Conservation (phyloP, 2,888 invertebrate genomes). For the Heteromurus nitidus region DNA sequence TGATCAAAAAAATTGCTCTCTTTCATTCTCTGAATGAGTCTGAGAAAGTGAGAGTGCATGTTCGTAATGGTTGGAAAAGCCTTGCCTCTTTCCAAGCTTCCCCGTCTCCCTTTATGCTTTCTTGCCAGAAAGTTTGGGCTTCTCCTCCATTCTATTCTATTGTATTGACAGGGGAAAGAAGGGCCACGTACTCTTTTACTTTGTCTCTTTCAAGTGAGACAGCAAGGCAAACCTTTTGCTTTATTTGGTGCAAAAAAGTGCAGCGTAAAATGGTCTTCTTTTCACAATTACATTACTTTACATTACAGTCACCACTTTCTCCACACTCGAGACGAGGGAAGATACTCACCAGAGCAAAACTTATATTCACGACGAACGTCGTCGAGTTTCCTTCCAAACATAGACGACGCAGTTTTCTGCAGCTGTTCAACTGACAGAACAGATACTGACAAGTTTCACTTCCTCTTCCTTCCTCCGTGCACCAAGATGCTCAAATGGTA, state of each 20-base stretch:
- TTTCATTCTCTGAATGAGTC: too few relatives aligned
- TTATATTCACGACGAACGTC: too few relatives aligned
- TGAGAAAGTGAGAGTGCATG: not conserved
- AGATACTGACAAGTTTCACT: not conserved
- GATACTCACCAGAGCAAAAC: too few relatives aligned
- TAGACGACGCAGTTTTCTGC: too few relatives aligned
- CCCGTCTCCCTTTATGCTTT: too few relatives aligned
- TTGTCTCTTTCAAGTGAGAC: conserved; percentile 7
- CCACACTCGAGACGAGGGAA: too few relatives aligned
- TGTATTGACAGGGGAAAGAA: conserved; percentile 2
- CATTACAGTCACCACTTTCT: too few relatives aligned
- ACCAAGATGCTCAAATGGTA: not conserved
- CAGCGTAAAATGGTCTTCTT: not conserved
- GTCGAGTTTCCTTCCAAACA: too few relatives aligned
- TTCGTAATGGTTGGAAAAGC: not conserved
- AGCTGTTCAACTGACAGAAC: too few relatives aligned
- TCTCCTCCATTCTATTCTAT: not conserved
- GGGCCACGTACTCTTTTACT: conserved; percentile 8
- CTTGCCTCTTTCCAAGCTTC: too few relatives aligned
- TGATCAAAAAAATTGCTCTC: not conserved
- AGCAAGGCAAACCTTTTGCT: not conserved
- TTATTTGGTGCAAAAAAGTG: conserved; percentile 5
- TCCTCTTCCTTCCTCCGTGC: not conserved
- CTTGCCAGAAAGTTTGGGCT: not conserved
- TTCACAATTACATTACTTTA: not conserved